Percentiles rank a stretch among this genome's conserved stretches.
Conservation (phyloP, 2,888 invertebrate genomes). For the Abrostola tripartita region DNA sequence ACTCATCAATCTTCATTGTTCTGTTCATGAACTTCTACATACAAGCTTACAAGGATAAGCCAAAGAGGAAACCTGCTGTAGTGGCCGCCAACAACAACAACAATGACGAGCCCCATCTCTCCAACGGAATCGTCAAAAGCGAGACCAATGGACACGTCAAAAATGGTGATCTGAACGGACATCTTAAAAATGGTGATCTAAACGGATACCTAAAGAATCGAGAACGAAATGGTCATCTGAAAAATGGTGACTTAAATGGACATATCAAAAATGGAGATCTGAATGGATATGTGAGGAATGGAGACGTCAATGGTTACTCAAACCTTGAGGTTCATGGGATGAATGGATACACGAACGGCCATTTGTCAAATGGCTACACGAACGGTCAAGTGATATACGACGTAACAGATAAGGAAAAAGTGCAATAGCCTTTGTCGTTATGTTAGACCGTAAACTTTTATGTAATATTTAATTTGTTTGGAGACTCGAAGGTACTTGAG, state of each 20-base stretch:
- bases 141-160: constrained; percentile 56
- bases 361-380: constrained; percentile 65
- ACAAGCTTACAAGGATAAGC: constrained; percentile 90
- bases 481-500: constrained; percentile 38
- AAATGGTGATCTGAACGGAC: constrained; percentile 65
- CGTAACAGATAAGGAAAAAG: constrained; percentile 75
- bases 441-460: constrained; percentile 50
- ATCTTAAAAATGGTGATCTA: constrained; percentile 48
- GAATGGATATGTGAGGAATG: constrained; percentile 48
- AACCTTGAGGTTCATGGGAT: constrained; percentile 44
- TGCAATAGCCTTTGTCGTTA: constrained; percentile 69
- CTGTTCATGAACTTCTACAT: constrained; percentile 97
- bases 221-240: constrained; percentile 49
- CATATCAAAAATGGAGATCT: constrained; percentile 27
- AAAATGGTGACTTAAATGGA: constrained; percentile 47
- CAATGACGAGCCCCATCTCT: constrained; percentile 42
- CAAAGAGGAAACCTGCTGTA: constrained; percentile 43
- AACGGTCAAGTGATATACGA: constrained; percentile 66
- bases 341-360: constrained; percentile 52
- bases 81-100: constrained; percentile 59
- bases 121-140: constrained; percentile 60
- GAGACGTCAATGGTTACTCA: constrained; percentile 53
- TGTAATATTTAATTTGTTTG: constrained; percentile 37
- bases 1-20: constrained; percentile 95
- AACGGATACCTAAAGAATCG: constrained; percentile 56